Evolutionary conservation across 1,140 invertebrate species (phyloP), one percentile per base, ranked within the genome.

Genomic region (honey bee (Apis mellifera)): DNA sequence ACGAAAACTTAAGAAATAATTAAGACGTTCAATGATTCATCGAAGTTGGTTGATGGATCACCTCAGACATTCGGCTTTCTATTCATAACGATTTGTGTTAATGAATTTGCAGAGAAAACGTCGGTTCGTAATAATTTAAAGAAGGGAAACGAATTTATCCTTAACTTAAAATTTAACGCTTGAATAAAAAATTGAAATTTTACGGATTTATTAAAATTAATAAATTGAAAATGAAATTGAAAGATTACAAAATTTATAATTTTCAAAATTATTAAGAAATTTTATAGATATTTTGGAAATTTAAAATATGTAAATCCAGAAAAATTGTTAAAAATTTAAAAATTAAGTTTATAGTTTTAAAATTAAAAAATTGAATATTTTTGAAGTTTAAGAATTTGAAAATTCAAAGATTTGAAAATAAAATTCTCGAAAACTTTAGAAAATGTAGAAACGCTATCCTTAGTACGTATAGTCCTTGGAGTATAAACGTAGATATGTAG

Each of bases 401-500:
- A 42, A 42, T 32, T 64, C 1, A 9, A 32, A 32, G 26, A 32
- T 50, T 19, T 8, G 2, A 12, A 32, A 71, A 54, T 42, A 42
- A 7, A 42, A 42, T 42, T 42, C 32, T 42, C 32, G 5, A 42
- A 42, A 42, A 42, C 32, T 42, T 42, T 42, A 42, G 32, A 42
- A 42, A 42, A 42, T 42, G 32, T 42, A 42, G 32, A 42, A 42
- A 42, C 32, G 5, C 32, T 42, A 42, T 42, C 32, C 32, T 26
- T 26, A 26, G 26, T 71, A 23, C n/a, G 60, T 62, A 78, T 84
- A 66, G 26, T 72, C 57, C 59, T 42, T 78, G 78, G 81, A 82
- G 26, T 26, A 68, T 80, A 87, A 86, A 90, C 86, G 87, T 90
- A 83, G 86, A 86, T 78, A 85, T 87, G 84, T 82, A 87, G 85